A percentile compares a stretch with the other conserved stretches of the same genome.
Conservation (phyloP, 2,113 vertebrate species). For the Alces alces region DNA sequence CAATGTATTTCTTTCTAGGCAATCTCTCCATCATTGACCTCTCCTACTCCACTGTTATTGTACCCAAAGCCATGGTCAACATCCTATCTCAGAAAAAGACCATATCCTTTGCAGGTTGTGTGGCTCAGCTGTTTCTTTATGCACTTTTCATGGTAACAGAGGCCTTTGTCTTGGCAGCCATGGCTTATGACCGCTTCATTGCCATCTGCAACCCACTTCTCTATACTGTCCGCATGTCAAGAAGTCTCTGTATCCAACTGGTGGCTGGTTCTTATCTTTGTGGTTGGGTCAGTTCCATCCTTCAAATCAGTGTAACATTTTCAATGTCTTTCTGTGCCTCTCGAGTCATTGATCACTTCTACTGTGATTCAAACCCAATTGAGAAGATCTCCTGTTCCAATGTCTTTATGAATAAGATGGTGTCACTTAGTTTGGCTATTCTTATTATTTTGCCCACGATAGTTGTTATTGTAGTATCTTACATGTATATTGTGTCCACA, state of each 20-base stretch:
- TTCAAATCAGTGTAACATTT: constrained; percentile 48
- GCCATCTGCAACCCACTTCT: constrained; percentile 58
- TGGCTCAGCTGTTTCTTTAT: constrained; percentile 56
- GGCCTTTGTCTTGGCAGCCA: constrained; percentile 60
- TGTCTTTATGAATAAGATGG: constrained; percentile 49
- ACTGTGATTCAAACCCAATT: constrained; percentile 51
- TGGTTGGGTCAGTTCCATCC: constrained; percentile 55
- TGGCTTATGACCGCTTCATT: constrained; percentile 58
- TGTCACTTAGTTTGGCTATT: constrained; percentile 46
- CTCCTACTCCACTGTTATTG: constrained; percentile 54
- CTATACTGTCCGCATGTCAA: constrained; percentile 40
- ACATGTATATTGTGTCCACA: constrained; percentile 44
- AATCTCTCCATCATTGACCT: constrained; percentile 57
- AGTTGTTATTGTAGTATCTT: constrained; percentile 52
- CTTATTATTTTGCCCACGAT: constrained; percentile 60
- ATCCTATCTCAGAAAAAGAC: constrained; percentile 49
- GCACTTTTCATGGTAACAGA: constrained; percentile 56
- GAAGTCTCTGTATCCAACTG: constrained; percentile 43
- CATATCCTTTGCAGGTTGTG: constrained; percentile 61
- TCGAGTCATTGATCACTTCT: constrained; percentile 61
- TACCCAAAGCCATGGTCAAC: constrained; percentile 58
- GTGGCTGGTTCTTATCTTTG: constrained; percentile 45
- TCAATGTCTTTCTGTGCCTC: constrained; percentile 54
- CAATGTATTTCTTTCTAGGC: constrained; percentile 69
- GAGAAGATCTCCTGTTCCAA: constrained; percentile 61